Evolutionary conservation across 2,797 vertebrate genomes (phyloP), one percentile per base, ranked within the genome.

Genomic region (Cynodonichthys magdalenae): DNA sequence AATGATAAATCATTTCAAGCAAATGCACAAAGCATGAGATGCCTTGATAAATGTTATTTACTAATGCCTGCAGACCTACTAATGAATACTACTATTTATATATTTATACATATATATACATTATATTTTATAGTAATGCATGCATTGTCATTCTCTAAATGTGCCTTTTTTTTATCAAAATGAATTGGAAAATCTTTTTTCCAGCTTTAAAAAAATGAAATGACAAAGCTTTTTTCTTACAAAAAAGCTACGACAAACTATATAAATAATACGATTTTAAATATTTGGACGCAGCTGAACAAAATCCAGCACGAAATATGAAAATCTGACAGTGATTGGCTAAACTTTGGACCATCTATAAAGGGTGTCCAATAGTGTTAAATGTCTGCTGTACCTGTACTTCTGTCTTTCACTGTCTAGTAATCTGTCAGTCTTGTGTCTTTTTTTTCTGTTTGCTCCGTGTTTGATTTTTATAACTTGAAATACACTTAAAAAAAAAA

Each of bases 11-110:
- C 83, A 90, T 90, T 87, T 92, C 82, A 89, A 87, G 87, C 87
- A 88, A 92, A 92, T 93, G 90, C 92, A 92, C 90, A 92, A 94
- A 95, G 97, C 97, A 98, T 98, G 96, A 98, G 95, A 96, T 94
- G 93, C 92, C 92, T 96, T 96, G 95, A 94, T 95, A 95, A 96
- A 95, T 93, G 91, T 94, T 93, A 93, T 91, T 91, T 93, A 93
- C 93, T 97, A 96, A 95, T 98, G 96, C 96, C 97, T 98, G 97
- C 95, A 94, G 89, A 92, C 76, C 82, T 93, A 92, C 90, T 94
- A 92, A 93, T 92, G 78, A 92, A 89, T 89, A 89, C 87, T 91
- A 88, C 52, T 86, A 86, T 89, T 72, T 66, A 77, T 36, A 48
- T 50, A 34, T 34, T 39, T 85, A 86, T 89, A 74, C 75, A 48